Evolutionary conservation across 2,888 invertebrate species (phyloP).

Genomic region (Oscheius sp.): DNA sequence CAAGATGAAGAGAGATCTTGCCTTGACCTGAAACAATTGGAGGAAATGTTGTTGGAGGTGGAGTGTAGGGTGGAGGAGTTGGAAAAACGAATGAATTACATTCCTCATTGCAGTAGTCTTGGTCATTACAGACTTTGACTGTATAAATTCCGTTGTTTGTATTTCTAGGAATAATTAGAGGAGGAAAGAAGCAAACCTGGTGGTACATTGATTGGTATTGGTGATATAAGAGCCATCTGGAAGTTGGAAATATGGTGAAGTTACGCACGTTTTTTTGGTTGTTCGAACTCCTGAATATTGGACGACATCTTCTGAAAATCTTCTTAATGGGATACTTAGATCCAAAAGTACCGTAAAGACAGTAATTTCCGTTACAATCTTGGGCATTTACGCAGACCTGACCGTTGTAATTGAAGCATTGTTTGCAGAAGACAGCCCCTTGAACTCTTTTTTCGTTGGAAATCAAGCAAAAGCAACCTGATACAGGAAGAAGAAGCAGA

Average conservation of each 20-base stretch:
- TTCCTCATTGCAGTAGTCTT: slow-evolving; percentile 42
- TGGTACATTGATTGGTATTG: slow-evolving; percentile 37
- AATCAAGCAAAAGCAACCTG: neutral
- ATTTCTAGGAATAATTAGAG: neutral
- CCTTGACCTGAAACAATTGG: slow-evolving; percentile 17
- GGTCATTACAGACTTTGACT: slow-evolving; percentile 37
- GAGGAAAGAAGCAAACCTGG: neutral
- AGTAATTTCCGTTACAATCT: slow-evolving; percentile 37
- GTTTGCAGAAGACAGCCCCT: slow-evolving; percentile 34
- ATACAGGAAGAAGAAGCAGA: slow-evolving; percentile 9
- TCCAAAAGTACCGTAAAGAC: slow-evolving; percentile 20
- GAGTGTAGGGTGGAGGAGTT: neutral
- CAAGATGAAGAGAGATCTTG: neutral
- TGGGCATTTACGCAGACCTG: slow-evolving; percentile 46
- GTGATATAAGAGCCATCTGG: slow-evolving; percentile 39
- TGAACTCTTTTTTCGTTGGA: neutral
- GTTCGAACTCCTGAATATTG: slow-evolving; percentile 8
- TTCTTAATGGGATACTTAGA: neutral
- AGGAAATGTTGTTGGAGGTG: slow-evolving; percentile 20
- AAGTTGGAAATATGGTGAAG: slow-evolving; percentile 29
- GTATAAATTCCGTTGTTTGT: slow-evolving; percentile 3
- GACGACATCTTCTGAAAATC: slow-evolving; percentile 15
- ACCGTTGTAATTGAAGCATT: slow-evolving; percentile 47
- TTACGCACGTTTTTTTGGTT: slow-evolving; percentile 18
- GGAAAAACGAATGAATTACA: slow-evolving; percentile 17